Conservation (phyloP, 1,140 invertebrate species). For the Drosophila ohnishii region DNA sequence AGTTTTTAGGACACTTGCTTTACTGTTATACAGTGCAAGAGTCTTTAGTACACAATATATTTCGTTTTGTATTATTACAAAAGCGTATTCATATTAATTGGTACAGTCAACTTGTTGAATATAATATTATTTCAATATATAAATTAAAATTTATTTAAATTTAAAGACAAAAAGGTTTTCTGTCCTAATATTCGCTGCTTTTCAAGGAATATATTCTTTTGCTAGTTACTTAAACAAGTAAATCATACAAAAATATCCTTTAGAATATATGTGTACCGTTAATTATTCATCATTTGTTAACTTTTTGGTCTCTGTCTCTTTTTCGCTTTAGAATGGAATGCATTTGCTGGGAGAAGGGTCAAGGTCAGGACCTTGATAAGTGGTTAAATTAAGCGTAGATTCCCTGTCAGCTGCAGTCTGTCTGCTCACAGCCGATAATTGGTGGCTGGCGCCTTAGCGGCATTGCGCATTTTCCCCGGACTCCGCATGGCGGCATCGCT, state of each 20-base stretch:
- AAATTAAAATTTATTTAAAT: conserved; percentile 1
- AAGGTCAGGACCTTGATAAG: conserved; percentile 13
- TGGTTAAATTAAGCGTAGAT: conserved; percentile 36
- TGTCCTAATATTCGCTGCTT: conserved; percentile 4
- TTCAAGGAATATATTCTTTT: background rate
- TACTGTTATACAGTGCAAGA: conserved; percentile 1
- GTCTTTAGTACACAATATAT: background rate
- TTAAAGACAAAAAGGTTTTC: background rate
- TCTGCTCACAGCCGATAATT: conserved; percentile 74
- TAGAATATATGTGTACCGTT: conserved; percentile 19
- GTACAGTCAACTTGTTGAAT: conserved; percentile 3
- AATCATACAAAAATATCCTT: conserved; percentile 3
- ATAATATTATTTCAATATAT: background rate
- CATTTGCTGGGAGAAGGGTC: conserved; percentile 17
- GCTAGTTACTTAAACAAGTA: conserved; percentile 10
- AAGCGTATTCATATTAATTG: background rate
- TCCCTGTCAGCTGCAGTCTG: conserved; percentile 25
- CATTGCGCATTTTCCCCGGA: conserved; percentile 44
- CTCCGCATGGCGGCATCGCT: conserved; percentile 59
- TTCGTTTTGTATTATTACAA: background rate
- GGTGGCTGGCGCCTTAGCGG: conserved; percentile 61
- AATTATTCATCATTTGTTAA: conserved; percentile 4
- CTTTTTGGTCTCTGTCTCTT: conserved; percentile 17
- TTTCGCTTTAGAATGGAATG: conserved; percentile 23
- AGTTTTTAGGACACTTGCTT: background rate